These are phyloP conservation scores for Lonchura striata DNA, from an alignment of 2,113 vertebrate species.

Conservation along the genomic window DNA sequence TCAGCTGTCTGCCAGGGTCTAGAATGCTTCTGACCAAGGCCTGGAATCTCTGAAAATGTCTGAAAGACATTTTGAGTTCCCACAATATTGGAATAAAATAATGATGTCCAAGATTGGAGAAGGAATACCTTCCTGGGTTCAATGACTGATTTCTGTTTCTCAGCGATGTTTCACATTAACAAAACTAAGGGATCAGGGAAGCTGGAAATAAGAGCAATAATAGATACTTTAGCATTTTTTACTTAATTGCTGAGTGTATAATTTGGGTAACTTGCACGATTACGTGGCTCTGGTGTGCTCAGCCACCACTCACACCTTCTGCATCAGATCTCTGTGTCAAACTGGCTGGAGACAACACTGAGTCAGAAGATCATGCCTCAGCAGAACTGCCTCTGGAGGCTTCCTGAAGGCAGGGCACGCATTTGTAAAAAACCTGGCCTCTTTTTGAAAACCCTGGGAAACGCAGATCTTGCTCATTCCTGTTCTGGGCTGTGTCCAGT, in stretches of 20 bases:
- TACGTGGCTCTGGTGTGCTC: accelerated
- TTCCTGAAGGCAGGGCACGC: background rate
- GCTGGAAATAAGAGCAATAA: accelerated
- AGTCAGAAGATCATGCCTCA: background rate
- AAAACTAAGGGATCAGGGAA: background rate
- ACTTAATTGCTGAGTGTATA: background rate
- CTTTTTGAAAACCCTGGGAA: background rate
- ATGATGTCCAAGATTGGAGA: background rate
- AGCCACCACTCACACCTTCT: background rate
- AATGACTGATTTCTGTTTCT: background rate
- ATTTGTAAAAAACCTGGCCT: background rate
- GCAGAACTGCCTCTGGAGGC: background rate
- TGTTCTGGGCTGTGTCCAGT: too few relatives aligned
- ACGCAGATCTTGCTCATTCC: accelerated
- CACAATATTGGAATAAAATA: background rate
- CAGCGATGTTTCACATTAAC: background rate
- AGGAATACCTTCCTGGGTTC: background rate
- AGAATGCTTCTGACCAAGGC: too few relatives aligned
- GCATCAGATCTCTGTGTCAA: background rate
- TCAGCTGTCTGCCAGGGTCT: too few relatives aligned
- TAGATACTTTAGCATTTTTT: background rate
- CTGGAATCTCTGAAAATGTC: too few relatives aligned
- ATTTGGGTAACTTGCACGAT: background rate
- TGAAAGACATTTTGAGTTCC: too few relatives aligned
- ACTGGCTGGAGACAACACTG: accelerated